Base-by-base conservation (phyloP, 2,888 invertebrate species). In the Smittia sp. region DNA sequence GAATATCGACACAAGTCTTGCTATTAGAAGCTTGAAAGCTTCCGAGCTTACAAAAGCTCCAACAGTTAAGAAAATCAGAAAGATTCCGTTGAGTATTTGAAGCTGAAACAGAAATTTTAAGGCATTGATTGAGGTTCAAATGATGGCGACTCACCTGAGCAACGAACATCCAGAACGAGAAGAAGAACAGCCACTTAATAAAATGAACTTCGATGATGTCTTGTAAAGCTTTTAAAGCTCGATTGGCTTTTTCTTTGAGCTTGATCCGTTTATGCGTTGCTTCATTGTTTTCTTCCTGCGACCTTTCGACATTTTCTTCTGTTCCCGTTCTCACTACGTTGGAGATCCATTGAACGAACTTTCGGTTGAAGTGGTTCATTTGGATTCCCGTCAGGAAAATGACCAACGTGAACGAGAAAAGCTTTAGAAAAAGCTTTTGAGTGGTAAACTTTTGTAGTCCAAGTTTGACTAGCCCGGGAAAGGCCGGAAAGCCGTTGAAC, bases 401-500 rank as follows among this genome's bases (percentile, higher is more conserved):
- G 7, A 67, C 38, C 4, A 39, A 20, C 2, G 67, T 67, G n/a
- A 67, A 67, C 13, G 67, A 22, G 7, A 67, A 22, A 20, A 67
- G 41, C 18, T 67, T 67, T 20, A 13, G 1, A 22, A 67, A 67
- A 9, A 67, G 41, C 22, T 67, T n/a, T 2, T 2, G 11, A 2
- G 39, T 67, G 6, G 11, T 6, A 67, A 22, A 67, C 22, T 67
- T 67, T 6, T 39, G 6, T 1, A 67, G 6, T 39, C 67, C 67
- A 22, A 67, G 15, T 18, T 7, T 22, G 18, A 22, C 2, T 39
- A 11, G 39, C 20, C 11, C 7, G n/a, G n/a, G 69, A 11, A 22
- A 24, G 4, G 18, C 15, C 20, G 27, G 52, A 52, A 69, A 69
- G 3, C 11, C 82, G 75, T 86, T 81, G 79, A 91, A 91, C 79